Evolutionary conservation across 2,797 vertebrate species (phyloP), one percentile per base, ranked within the genome.

Genomic region (Anabas testudineus): DNA sequence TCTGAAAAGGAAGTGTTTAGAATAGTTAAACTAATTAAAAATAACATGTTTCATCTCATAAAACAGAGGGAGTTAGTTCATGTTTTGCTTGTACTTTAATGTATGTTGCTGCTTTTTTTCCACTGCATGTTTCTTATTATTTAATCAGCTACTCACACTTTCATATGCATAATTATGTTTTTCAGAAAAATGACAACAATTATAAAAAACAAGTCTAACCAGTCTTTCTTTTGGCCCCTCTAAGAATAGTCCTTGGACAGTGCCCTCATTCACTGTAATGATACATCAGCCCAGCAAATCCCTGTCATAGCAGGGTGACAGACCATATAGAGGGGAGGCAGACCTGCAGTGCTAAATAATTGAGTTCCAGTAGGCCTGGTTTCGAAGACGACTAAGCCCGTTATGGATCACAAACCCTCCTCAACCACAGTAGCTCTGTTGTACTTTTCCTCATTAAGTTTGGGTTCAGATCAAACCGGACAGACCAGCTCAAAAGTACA

Each of bases 331-430:
- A 5, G 2, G 51, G 13, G 65, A 68, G 48, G 42, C 68, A 67
- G 79, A 79, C 72, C 76, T 73, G 85, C 65, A n/a, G 52, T 48
- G 74, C 70, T 82, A 61, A 85, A 88, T 91, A 89, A 91, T 87
- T 87, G 85, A 87, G 87, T 89, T 91, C 68, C 74, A 81, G 72
- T 59, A 55, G 73, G 54, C 62, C 71, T 79, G 78, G 63, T 82
- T 73, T 74, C 80, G 58, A 84, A 72, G 51, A 70, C 7, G 39
- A 72, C 71, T 70, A 61, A 76, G 74, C 62, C 82, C 62, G 80
- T 83, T 80, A 85, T 81, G 82, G 82, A 85, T 83, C 87, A 82
- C 52, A 70, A 52, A 71, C 63, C 47, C 47, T 14, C 39, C 15
- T 28, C 34, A 43, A 63, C 60, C 54, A 66, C 62, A 67, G 71